Evolutionary conservation across 2,113 vertebrate species (phyloP).

Genomic region (Sprattus sprattus): DNA sequence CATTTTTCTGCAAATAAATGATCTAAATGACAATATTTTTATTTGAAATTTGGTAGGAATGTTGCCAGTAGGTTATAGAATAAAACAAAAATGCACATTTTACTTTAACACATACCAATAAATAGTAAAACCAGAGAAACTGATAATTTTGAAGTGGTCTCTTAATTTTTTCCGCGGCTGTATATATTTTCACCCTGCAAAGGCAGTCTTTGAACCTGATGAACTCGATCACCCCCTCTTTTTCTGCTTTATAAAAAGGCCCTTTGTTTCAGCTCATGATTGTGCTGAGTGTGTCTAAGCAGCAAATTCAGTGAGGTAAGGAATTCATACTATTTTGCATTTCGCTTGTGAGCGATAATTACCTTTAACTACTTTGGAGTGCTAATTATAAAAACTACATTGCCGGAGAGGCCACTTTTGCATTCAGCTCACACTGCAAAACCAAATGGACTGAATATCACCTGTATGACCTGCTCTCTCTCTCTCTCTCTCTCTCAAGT

Average conservation of each 20-base stretch:
- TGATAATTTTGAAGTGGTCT: no score
- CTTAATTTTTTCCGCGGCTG: no score
- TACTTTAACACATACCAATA: no score
- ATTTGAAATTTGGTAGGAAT: no score
- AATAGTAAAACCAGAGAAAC: no score
- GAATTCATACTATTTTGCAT: conserved; percentile 5
- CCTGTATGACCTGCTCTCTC: no score
- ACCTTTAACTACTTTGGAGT: background rate
- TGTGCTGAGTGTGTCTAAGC: background rate
- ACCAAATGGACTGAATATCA: background rate
- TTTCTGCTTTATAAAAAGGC: background rate
- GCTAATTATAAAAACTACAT: background rate
- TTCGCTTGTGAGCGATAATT: background rate
- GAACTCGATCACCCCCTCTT: background rate
- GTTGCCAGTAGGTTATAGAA: no score
- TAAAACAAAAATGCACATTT: no score
- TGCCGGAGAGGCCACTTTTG: background rate
- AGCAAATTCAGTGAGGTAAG: background rate
- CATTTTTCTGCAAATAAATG: no score
- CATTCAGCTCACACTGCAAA: background rate
- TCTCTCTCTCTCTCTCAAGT: background rate
- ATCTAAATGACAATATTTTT: no score
- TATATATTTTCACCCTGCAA: no score
- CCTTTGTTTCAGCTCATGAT: background rate
- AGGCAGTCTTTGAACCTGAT: background rate